These are phyloP conservation scores for Neelides sp. DNA, from an alignment of 1,140 invertebrate genomes.

Conservation along the genomic window DNA sequence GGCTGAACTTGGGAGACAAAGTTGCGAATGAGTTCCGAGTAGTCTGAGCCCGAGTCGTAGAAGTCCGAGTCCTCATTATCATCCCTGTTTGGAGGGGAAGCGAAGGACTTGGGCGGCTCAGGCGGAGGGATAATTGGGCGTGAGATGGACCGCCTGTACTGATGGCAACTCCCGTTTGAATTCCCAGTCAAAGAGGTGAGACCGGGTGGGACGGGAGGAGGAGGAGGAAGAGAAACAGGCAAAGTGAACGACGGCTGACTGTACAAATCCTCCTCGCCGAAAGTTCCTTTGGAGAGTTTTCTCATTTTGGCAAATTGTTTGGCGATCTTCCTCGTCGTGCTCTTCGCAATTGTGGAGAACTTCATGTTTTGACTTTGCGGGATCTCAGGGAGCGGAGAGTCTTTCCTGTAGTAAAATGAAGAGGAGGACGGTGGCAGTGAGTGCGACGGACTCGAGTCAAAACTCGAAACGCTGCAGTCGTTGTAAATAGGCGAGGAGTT, in stretches of 20 bases:
- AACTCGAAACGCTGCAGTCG: conserved; percentile 6
- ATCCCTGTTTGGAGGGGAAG: conserved; percentile 8
- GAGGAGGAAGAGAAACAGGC: not conserved
- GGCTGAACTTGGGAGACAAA: conserved; percentile 30
- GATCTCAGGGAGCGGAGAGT: conserved; percentile 13
- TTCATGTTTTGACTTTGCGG: conserved; percentile 6
- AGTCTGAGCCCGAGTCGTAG: conserved; percentile 27
- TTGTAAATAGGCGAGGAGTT: conserved; percentile 3
- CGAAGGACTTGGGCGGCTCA: conserved; percentile 12
- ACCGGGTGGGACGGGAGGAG: no score
- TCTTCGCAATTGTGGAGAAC: conserved; percentile 28
- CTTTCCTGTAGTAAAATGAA: conserved; percentile 9
- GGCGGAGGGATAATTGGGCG: conserved; percentile 26
- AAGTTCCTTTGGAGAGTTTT: conserved; percentile 14
- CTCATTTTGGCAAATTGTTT: conserved; percentile 22
- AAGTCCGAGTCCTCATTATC: conserved; percentile 31
- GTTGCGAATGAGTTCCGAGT: conserved; percentile 29
- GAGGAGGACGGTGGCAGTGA: not conserved
- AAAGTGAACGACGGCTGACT: no score
- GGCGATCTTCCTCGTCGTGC: conserved; percentile 23
- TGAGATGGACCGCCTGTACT: conserved; percentile 10
- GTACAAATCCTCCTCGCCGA: conserved; percentile 5
- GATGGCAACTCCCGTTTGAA: no score
- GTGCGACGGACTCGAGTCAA: not conserved
- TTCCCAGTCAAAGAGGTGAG: no score